Evolutionary conservation across 2,797 vertebrate genomes (phyloP).

Genomic region (Sebastes trivittatus): DNA sequence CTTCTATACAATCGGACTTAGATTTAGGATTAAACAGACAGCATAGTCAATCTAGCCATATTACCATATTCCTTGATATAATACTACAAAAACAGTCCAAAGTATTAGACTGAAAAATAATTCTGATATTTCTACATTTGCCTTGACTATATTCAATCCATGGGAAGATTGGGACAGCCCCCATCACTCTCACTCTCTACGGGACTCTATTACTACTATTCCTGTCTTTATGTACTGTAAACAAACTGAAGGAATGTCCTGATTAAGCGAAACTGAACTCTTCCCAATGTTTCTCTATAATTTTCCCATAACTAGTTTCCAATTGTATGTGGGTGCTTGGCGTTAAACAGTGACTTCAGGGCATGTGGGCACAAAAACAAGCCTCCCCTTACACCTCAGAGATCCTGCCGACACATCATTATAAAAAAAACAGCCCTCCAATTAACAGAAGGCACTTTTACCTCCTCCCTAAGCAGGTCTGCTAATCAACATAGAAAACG

Average conservation of each 20-base stretch:
- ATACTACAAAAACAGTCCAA: neutral
- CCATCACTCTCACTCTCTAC: neutral
- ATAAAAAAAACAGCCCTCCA: neutral
- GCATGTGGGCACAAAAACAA: neutral
- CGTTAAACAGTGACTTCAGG: slow-evolving; percentile 14
- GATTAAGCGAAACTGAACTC: slow-evolving; percentile 45
- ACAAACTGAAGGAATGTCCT: slow-evolving; percentile 57
- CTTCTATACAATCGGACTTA: too few species aligned
- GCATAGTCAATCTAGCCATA: neutral
- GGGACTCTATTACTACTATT: neutral
- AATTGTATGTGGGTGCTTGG: slow-evolving; percentile 5
- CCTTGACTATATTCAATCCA: neutral
- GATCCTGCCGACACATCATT: neutral
- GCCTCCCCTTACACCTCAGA: neutral
- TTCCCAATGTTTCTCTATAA: neutral
- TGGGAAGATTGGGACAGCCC: neutral
- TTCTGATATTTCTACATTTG: neutral
- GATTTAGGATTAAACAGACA: neutral
- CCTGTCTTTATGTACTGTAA: slow-evolving; percentile 41
- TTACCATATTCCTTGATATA: neutral
- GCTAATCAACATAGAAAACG: slow-evolving; percentile 43
- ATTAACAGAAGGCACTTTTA: slow-evolving; percentile 32
- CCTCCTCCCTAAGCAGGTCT: neutral
- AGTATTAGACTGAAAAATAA: neutral
- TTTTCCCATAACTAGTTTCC: slow-evolving; percentile 34